Percentiles rank a stretch among this genome's conserved stretches.
phyloP scores from a whole-genome alignment of 2,113 vertebrate species.

The Falco punctatus region DNA sequence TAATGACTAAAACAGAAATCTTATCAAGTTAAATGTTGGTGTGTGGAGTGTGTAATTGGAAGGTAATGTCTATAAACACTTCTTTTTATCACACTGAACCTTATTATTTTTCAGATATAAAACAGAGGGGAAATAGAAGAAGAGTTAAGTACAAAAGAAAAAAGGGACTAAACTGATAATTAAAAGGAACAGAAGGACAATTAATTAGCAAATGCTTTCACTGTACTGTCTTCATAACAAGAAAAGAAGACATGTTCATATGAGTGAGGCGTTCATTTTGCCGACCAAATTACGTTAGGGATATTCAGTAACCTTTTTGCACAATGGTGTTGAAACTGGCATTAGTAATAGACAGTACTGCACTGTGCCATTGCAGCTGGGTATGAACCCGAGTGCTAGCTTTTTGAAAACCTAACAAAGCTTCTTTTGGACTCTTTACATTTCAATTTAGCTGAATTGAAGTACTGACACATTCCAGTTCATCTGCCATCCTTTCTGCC shows the following conservation, averaged over 20 bases:
- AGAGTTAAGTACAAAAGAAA: background rate
- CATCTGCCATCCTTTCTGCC: background rate
- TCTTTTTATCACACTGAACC: background rate
- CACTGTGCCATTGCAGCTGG: slow-evolving; percentile 72
- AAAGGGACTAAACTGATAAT: background rate
- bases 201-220: slow-evolving; percentile 50
- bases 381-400: slow-evolving; percentile 41
- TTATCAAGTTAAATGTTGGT: background rate
- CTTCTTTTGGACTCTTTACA: slow-evolving; percentile 64
- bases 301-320: slow-evolving; percentile 62
- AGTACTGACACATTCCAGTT: slow-evolving; percentile 28
- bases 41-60: background rate
- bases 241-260: slow-evolving; percentile 25
- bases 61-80: background rate
- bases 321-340: slow-evolving; percentile 38
- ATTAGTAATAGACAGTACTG: slow-evolving; percentile 51
- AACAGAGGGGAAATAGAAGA: background rate
- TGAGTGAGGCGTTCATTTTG: slow-evolving; percentile 20
- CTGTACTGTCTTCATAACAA: slow-evolving; percentile 26
- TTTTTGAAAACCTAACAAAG: slow-evolving; percentile 70
- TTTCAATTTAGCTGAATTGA: slow-evolving; percentile 61
- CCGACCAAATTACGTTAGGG: background rate
- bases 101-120: background rate
- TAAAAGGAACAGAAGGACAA: slow-evolving; percentile 36
- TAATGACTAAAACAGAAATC: background rate